Conservation (phyloP, 2,113 vertebrate genomes). For the Galbula dea region DNA sequence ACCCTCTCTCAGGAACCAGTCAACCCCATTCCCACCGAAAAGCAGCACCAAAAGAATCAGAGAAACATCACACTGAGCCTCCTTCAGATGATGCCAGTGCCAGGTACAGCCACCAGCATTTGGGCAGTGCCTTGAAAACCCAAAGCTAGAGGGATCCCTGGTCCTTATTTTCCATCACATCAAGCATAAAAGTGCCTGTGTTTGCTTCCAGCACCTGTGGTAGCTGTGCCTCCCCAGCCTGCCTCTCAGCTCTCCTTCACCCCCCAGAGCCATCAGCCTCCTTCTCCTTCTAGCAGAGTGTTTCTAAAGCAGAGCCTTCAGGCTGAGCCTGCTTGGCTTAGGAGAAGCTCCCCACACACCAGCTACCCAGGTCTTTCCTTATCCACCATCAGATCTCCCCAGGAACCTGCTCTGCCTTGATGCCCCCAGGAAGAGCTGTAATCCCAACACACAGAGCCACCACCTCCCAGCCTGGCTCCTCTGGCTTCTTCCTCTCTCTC, state of each 20-base stretch:
- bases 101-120: not conserved
- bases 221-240: not conserved
- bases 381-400: not conserved
- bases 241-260: not conserved
- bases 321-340: not conserved
- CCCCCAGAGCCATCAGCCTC: not conserved
- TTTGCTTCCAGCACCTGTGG: too few species aligned
- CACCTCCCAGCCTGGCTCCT: not conserved
- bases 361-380: not conserved
- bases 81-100: not conserved
- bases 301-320: not conserved
- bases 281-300: rapidly evolving
- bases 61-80: too few species aligned
- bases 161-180: rapidly evolving
- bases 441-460: not conserved
- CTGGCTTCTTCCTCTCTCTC: not conserved
- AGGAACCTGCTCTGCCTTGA: not conserved
- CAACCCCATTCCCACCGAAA: rapidly evolving
- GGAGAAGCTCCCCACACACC: not conserved
- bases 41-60: not conserved
- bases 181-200: not conserved
- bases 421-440: not conserved
- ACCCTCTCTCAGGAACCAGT: not conserved
- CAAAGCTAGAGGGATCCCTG: not conserved
- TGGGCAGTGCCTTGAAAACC: not conserved